Evolutionary conservation across 1,140 invertebrate genomes (phyloP), one percentile per base, ranked within the genome.

Genomic region (Philotrypesis tridentata): DNA sequence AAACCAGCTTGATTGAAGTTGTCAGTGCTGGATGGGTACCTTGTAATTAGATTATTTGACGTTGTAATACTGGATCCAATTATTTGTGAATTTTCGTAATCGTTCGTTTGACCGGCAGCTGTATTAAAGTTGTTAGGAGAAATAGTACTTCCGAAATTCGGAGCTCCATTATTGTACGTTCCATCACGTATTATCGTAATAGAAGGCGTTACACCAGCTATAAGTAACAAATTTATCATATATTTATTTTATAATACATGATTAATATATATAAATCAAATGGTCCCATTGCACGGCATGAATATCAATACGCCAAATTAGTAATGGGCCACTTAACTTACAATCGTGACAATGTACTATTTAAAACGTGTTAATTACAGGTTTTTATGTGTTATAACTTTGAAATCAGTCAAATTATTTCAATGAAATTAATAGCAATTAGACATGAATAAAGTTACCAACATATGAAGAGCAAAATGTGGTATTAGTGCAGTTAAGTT

Each of bases 61-160:
- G 75, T 67, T 2, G 73, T 73, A 40, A 81, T 72, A 63, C 68
- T 84, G 14, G 63, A 68, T 71, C 83, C 83, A 60, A 82, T 76
- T 14, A 82, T 33, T 23, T 70, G 63, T 48, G 80, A 67, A 82
- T 82, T 84, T 9, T 7, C 43, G 7, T 76, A 17, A 1, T 9
- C n/a, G 33, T 48, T 65, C 4, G 67, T 67, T 63, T 6, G 0
- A 0, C 12, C 61, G 25, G 21, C 40, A 11, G 1, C 31, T 25
- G 21, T 25, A 33, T 80, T 80, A 60, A 12, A 70, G 29, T 55
- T 65, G 25, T 6, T 12, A 23, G 72, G 65, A 12, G 63, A n/a
- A 37, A 61, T 27, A 6, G 73, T 63, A 0, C 27, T 31, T 8
- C 48, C 27, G n/a, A 21, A 61, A 23, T 71, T 31, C 6, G 33